phyloP scores from a whole-genome alignment of 1,140 invertebrate species.

The Neomicropteryx cornuta region DNA sequence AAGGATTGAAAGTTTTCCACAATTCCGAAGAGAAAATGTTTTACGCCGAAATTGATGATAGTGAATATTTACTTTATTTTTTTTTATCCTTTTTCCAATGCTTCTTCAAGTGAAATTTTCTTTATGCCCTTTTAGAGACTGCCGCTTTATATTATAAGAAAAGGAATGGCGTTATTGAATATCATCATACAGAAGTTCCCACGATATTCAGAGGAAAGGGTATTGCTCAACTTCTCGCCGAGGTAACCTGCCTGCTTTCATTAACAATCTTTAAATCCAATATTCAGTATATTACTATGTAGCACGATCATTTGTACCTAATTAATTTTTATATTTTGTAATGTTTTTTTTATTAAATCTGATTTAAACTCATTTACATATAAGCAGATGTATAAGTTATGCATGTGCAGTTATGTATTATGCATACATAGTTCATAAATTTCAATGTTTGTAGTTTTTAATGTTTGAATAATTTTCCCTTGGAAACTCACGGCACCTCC shows the following conservation, averaged over 20 bases:
- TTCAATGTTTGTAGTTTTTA: too few relatives aligned
- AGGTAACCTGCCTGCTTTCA: slow-evolving; percentile 32
- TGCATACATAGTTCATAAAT: slow-evolving; percentile 3
- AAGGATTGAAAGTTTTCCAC: slow-evolving; percentile 28
- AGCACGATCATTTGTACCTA: slow-evolving; percentile 1
- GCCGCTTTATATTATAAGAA: slow-evolving; percentile 37
- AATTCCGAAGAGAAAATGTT: slow-evolving; percentile 38
- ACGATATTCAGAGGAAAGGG: slow-evolving; percentile 46
- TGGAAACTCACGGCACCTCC: too few relatives aligned
- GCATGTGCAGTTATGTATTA: slow-evolving; percentile 1
- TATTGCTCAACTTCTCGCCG: slow-evolving; percentile 47
- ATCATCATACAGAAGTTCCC: slow-evolving; percentile 49
- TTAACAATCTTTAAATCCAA: not conserved
- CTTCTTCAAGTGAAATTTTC: too few relatives aligned
- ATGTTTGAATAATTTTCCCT: too few relatives aligned
- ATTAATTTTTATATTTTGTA: slow-evolving; percentile 4
- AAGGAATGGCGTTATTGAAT: slow-evolving; percentile 37
- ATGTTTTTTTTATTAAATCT: slow-evolving; percentile 1
- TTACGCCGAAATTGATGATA: slow-evolving; percentile 20
- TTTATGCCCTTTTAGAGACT: too few relatives aligned
- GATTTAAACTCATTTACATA: not conserved
- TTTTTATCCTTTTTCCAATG: too few relatives aligned
- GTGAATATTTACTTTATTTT: too few relatives aligned
- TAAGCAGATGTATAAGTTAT: slow-evolving; percentile 4
- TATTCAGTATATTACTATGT: not conserved